Evolutionary conservation across 2,113 vertebrate genomes (phyloP), one percentile per base, ranked within the genome.

Genomic region (Phoenicopterus ruber): DNA sequence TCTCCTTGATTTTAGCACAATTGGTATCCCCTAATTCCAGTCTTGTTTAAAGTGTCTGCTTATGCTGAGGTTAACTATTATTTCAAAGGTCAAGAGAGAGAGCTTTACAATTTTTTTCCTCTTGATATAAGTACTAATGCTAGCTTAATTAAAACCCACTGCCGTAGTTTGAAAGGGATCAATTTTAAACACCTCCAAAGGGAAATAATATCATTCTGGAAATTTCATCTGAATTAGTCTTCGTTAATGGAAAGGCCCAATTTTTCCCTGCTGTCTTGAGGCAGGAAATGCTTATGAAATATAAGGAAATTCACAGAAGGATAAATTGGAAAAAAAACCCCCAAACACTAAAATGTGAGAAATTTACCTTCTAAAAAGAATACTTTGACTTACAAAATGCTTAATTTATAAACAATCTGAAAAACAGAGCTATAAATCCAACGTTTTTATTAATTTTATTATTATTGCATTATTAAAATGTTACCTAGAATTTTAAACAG

Each of bases 141-240:
- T 57, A 40, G 3, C 12, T 94, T 93, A 89, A 97, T 94, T 94
- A 86, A 97, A 95, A 94, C 76, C 72, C 34, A 58, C 40, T 42
- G 34, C 24, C 3, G 8, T 49, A 32, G 61, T 42, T 54, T 21
- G 2, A 85, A 95, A 88, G 29, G 36, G 38, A 94, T 88, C 90
- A 77, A 82, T 63, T 94, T 74, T 94, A 82, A 89, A 80, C 31
- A 67, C 3, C 8, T 70, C 54, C 20, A 40, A 63, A 81, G 44
- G 22, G 55, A 91, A 92, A 94, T 29, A 1, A 8, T 76, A 47
- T 16, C 3, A 36, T 87, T 82, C 66, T 67, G 10, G n/a, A 89
- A 77, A 87, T 74, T 83, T 89, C 36, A 20, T 57, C 42, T 76
- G n/a, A 84, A 63, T 58, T n/a, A 1, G 5, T 78, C 65, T 70